Evolutionary conservation across 2,797 vertebrate species (phyloP).

Genomic region (Schizothorax lantsangensis): DNA sequence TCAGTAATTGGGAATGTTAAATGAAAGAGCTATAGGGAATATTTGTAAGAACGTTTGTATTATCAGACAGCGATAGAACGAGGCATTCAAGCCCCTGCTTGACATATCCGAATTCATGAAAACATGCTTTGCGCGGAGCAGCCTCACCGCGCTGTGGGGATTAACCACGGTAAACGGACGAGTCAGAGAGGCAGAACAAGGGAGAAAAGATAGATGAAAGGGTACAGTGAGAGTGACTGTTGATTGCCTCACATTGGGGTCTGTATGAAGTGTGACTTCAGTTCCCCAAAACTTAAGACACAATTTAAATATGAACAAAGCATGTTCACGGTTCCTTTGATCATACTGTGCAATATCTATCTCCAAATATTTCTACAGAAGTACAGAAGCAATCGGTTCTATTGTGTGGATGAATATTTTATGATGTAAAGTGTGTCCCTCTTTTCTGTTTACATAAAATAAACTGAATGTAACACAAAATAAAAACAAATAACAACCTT

Average conservation of each 20-base stretch:
- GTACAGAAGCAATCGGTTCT: not conserved
- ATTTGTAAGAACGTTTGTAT: conserved; percentile 65
- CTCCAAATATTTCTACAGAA: not conserved
- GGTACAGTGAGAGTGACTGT: conserved; percentile 17
- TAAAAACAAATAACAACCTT: not conserved
- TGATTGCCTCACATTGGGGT: conserved; percentile 38
- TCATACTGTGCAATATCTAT: not conserved
- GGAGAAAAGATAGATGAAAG: conserved; percentile 49
- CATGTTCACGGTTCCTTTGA: conserved; percentile 3
- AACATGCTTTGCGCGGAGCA: conserved; percentile 23
- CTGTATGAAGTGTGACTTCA: conserved; percentile 34
- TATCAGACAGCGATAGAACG: conserved; percentile 63
- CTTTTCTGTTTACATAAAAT: not conserved
- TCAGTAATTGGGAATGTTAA: conserved; percentile 60
- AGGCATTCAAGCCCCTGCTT: conserved; percentile 28
- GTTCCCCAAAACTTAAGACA: conserved; percentile 11
- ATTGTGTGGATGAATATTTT: conserved; percentile 1
- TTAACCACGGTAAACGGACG: conserved; percentile 45
- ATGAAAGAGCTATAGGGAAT: conserved; percentile 34
- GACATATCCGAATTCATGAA: conserved; percentile 62
- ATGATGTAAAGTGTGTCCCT: not conserved
- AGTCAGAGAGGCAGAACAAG: conserved; percentile 41
- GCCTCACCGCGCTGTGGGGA: not conserved
- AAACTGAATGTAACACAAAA: not conserved
- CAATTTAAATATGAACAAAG: conserved; percentile 33